Conservation (phyloP, 2,113 vertebrate genomes). For the Meleagris gallopavo region DNA sequence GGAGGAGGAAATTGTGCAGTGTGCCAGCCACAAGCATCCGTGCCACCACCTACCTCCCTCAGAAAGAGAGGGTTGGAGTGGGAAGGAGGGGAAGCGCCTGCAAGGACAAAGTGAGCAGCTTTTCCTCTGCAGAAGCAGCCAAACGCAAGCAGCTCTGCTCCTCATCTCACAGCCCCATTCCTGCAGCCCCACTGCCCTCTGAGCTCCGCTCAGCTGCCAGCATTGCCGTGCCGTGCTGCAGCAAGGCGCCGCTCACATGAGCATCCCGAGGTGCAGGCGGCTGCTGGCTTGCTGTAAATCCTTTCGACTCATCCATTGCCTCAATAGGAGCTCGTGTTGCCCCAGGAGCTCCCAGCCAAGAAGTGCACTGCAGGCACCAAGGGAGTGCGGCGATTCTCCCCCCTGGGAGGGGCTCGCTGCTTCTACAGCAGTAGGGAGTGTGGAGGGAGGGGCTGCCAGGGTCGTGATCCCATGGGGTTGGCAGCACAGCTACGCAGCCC, state of each 20-base stretch:
- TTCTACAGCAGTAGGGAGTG: no score
- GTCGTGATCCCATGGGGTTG: neutral
- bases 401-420: neutral
- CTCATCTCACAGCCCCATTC: neutral
- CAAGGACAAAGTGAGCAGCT: neutral
- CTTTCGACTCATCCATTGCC: neutral
- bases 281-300: neutral
- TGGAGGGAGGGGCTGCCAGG: neutral
- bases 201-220: neutral
- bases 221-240: neutral
- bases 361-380: accelerated
- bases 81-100: neutral
- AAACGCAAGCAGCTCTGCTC: no score
- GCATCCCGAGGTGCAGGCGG: neutral
- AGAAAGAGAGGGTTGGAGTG: neutral
- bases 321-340: neutral
- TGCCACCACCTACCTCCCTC: accelerated
- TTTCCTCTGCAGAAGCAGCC: neutral
- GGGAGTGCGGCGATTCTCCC: neutral
- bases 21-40: neutral
- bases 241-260: neutral
- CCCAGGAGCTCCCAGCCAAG: accelerated
- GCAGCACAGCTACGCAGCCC: neutral
- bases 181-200: neutral
- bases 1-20: neutral